Base-by-base conservation (phyloP, 2,888 invertebrate genomes). In the Copidosoma aretas region DNA sequence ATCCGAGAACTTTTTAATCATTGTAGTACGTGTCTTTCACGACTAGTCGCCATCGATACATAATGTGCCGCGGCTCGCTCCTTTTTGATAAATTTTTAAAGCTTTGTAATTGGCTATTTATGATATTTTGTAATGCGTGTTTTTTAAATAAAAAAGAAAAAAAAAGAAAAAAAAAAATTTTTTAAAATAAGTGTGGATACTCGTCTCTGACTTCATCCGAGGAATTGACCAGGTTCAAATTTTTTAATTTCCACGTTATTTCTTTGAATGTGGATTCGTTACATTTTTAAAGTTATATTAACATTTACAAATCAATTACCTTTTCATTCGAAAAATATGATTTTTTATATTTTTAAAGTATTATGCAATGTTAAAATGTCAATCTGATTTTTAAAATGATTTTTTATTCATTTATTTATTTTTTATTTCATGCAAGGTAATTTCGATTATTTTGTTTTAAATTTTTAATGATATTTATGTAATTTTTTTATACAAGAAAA, bases 61-160 rank as follows among this genome's bases (percentile, higher is more conserved):
- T 32, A 43, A 17, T 51, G 12, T 51, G 15, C 41, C 53, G 60
- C 39, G 22, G 41, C 25, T 63, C 49, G 49, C 65, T 67, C 39
- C 15, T 67, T 70, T 61, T 67, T 61, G 46, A 61, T 24, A 64
- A 61, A 64, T 66, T 66, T 70, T 66, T 66, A 41, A 63, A 8
- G 25, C 52, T 65, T 61, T 19, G n/a, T 43, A 32, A 67, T 70
- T 61, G 70, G 63, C 56, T 60, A 60, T 19, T 49, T 54, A 61
- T 17, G 49, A 14, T 62, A 15, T 64, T 71, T 71, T 68, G 24
- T 70, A 67, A 51, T 49, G 39, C 21, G 51, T 32, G 54, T 62
- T 63, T 69, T 56, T 60, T 21, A 43, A 54, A 41, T 43, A 54
- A 15, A 15, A n/a, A 17, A 41, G 53, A 61, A 21, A n/a, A 57